These are phyloP conservation scores for Stictocephala bisonia DNA, from an alignment of 2,888 invertebrate genomes.

Conservation along the genomic window DNA sequence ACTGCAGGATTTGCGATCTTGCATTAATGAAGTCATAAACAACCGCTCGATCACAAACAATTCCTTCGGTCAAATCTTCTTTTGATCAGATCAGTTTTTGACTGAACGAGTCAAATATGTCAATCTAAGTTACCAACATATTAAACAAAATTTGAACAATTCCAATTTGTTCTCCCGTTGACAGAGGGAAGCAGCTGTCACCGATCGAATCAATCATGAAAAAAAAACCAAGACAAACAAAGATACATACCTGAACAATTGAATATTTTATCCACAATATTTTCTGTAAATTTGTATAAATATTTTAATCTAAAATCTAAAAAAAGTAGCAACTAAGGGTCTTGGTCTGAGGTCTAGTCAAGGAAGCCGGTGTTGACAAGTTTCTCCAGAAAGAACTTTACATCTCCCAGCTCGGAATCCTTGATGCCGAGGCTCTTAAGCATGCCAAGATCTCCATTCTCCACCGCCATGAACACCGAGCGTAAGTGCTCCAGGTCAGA, in stretches of 20 bases:
- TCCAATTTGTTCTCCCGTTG: neutral
- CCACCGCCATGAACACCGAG: constrained; percentile 95
- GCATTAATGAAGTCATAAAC: too few species aligned
- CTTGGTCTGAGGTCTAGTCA: constrained; percentile 70
- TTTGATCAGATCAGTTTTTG: too few species aligned
- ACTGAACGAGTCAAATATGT: too few species aligned
- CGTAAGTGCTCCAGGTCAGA: constrained; percentile 92
- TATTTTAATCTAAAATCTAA: constrained; percentile 22
- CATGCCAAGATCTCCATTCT: constrained; percentile 94
- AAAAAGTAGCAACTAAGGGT: constrained; percentile 21
- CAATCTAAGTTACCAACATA: too few species aligned
- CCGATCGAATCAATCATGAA: neutral
- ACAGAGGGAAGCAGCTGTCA: constrained; percentile 32
- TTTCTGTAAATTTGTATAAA: constrained; percentile 2
- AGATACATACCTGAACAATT: too few species aligned
- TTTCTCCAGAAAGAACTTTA: constrained; percentile 96
- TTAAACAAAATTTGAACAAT: too few species aligned
- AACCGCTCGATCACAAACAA: too few species aligned
- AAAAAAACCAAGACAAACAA: too few species aligned
- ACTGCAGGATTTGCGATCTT: too few species aligned
- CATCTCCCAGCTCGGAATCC: constrained; percentile 94
- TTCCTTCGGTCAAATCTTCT: too few species aligned
- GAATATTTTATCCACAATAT: too few species aligned
- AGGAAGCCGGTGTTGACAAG: constrained; percentile 95
- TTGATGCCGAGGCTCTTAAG: constrained; percentile 94